Evolutionary conservation across 2,888 invertebrate genomes (phyloP).

Genomic region (Caprella mutica): DNA sequence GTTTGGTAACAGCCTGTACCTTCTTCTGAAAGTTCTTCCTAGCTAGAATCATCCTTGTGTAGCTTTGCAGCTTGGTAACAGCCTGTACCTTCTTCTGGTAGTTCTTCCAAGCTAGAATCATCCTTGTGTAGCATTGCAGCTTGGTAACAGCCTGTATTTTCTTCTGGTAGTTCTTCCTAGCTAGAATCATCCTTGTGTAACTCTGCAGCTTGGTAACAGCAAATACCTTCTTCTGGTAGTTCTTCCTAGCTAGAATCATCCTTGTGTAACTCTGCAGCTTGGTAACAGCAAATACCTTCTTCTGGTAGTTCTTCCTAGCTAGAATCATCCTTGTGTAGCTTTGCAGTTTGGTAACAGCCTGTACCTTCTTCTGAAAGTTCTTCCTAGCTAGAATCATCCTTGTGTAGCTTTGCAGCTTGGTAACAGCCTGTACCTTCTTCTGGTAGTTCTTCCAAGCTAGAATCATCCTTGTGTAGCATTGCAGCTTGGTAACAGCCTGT

Average conservation of each 20-base stretch:
- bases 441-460: too few species aligned
- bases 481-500: too few species aligned
- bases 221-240: not conserved
- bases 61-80: not conserved
- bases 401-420: too few species aligned
- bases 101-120: not conserved
- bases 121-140: conserved; percentile 2
- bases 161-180: conserved; percentile 2
- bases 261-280: not conserved
- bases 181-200: conserved; percentile 9
- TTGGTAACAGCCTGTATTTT: not conserved
- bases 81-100: conserved; percentile 6
- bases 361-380: too few species aligned
- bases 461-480: too few species aligned
- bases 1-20: not conserved
- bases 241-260: not conserved
- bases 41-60: not conserved
- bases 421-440: too few species aligned
- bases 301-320: too few species aligned
- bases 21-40: not conserved
- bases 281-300: not conserved
- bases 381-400: too few species aligned
- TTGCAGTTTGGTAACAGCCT: too few species aligned
- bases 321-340: too few species aligned
- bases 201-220: conserved; percentile 5